A percentile compares a stretch with the other conserved stretches of the same genome.
Conservation (phyloP, 2,888 invertebrate species). For the Trissolcus japonicus region DNA sequence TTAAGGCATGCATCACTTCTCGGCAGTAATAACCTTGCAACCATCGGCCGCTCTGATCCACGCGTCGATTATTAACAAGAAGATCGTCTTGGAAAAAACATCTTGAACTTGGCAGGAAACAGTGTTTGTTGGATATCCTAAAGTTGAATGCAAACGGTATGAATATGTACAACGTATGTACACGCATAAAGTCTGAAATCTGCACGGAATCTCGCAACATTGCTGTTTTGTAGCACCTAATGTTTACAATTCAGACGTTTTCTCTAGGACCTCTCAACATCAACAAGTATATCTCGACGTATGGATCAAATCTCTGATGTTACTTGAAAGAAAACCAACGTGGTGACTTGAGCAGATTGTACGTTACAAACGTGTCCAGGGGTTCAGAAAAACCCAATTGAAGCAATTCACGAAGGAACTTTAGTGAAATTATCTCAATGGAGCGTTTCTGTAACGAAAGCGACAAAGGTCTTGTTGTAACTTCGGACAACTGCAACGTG, state of each 20-base stretch:
- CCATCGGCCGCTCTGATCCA: slow-evolving; percentile 56
- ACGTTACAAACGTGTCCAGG: not conserved
- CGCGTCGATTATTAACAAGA: slow-evolving; percentile 51
- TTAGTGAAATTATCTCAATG: no score
- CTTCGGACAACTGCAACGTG: slow-evolving; percentile 5
- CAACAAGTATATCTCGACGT: slow-evolving; percentile 65
- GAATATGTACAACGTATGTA: not conserved
- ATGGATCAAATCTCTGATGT: slow-evolving; percentile 46
- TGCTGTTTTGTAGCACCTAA: slow-evolving; percentile 29
- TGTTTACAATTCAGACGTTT: slow-evolving; percentile 1
- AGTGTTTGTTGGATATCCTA: no score
- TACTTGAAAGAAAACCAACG: slow-evolving; percentile 20
- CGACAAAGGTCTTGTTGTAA: slow-evolving; percentile 12
- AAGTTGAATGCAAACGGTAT: no score
- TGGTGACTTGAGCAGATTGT: slow-evolving; percentile 34
- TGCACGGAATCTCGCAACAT: slow-evolving; percentile 13
- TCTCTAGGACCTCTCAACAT: slow-evolving; percentile 60
- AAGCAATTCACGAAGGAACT: no score
- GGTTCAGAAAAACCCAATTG: not conserved
- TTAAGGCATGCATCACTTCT: slow-evolving; percentile 72
- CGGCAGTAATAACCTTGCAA: slow-evolving; percentile 64
- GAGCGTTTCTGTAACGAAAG: not conserved
- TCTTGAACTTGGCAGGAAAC: no score
- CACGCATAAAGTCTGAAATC: slow-evolving; percentile 4
- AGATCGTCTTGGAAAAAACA: slow-evolving; percentile 22